phyloP scores from a whole-genome alignment of 1,140 invertebrate species.

The Bombus confusus region DNA sequence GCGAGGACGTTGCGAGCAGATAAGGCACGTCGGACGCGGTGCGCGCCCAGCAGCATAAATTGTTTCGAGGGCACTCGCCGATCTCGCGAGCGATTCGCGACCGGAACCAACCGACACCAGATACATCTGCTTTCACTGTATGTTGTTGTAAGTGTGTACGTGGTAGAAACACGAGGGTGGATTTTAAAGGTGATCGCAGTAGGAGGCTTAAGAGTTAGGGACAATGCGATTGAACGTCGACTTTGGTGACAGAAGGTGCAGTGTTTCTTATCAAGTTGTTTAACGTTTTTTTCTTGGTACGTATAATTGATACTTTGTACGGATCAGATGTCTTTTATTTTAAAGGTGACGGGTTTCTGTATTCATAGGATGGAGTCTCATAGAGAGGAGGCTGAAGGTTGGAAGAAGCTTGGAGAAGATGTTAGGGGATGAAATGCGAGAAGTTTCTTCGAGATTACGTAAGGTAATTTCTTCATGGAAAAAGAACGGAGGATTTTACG shows the following conservation, averaged over 20 bases:
- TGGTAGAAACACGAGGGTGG: no score
- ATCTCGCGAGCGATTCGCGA: slow-evolving; percentile 65
- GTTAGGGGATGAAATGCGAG: neutral
- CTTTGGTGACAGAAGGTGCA: neutral
- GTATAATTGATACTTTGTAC: neutral
- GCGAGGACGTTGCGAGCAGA: slow-evolving; percentile 68
- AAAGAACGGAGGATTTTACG: no score
- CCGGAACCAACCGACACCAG: slow-evolving; percentile 13
- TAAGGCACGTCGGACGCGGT: slow-evolving; percentile 78
- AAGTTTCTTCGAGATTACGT: neutral
- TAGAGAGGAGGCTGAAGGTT: no score
- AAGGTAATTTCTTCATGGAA: no score
- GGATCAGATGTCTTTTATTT: neutral
- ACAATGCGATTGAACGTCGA: neutral
- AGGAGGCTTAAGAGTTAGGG: neutral
- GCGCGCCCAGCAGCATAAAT: slow-evolving; percentile 75
- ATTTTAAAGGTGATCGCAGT: neutral
- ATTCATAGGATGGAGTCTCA: neutral
- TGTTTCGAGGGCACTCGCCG: slow-evolving; percentile 76
- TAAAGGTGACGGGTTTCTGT: neutral
- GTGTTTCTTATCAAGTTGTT: neutral
- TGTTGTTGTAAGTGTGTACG: neutral
- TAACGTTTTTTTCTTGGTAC: neutral
- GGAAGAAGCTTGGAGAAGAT: no score
- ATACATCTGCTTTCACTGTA: neutral